These are phyloP conservation scores for Phaenicophaeus curvirostris DNA, from an alignment of 2,797 vertebrate species.

Conservation along the genomic window DNA sequence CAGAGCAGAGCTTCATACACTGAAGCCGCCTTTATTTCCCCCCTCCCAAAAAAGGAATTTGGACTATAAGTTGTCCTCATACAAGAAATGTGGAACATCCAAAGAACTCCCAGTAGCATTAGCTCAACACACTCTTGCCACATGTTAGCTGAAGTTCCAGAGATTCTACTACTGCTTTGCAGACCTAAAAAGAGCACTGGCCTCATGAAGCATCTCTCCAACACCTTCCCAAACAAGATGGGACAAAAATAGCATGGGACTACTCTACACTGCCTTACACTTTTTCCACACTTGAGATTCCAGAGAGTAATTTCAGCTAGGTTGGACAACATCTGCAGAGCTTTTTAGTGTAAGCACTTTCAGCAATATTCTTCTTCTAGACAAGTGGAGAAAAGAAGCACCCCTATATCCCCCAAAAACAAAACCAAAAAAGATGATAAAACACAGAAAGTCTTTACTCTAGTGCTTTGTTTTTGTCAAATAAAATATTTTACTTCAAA, in stretches of 20 bases:
- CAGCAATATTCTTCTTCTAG: neutral
- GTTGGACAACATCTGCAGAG: neutral
- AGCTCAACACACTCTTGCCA: constrained; percentile 20
- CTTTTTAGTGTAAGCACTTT: neutral
- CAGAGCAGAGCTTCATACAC: neutral
- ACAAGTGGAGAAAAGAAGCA: neutral
- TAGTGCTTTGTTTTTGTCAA: neutral
- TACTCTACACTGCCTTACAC: neutral
- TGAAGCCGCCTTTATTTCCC: neutral
- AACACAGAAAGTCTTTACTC: neutral
- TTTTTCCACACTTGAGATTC: constrained; percentile 50
- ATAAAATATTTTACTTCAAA: neutral
- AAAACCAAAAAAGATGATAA: neutral
- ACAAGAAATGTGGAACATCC: constrained; percentile 19
- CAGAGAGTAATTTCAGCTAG: constrained; percentile 23
- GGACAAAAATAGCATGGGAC: constrained; percentile 57
- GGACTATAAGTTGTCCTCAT: neutral
- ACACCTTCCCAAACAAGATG: constrained; percentile 53
- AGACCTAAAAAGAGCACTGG: constrained; percentile 45
- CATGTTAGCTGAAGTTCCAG: constrained; percentile 42
- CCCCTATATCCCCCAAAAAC: too few species aligned
- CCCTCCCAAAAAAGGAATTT: neutral
- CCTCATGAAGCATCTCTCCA: constrained; percentile 43
- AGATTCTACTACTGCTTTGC: constrained; percentile 29
- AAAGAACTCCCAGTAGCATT: constrained; percentile 29